A percentile compares a stretch with the other conserved stretches of the same genome.
phyloP scores from a whole-genome alignment of 2,113 vertebrate species.

The Paedocypris sp. region DNA sequence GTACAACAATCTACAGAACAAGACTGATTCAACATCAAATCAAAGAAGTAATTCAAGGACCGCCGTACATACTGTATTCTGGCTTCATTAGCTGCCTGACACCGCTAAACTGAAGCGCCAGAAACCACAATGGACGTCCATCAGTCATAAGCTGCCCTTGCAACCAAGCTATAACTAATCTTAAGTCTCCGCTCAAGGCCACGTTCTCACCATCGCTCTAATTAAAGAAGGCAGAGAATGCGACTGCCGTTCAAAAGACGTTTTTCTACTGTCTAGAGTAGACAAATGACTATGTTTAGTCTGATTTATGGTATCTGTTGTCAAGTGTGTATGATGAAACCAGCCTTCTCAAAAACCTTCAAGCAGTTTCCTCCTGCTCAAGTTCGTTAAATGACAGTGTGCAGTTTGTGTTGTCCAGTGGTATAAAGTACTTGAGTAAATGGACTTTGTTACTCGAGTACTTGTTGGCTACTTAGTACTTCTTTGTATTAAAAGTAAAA shows the following conservation, averaged over 20 bases:
- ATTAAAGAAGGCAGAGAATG: slow-evolving; percentile 18
- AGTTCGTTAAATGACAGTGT: no score
- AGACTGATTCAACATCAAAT: neutral
- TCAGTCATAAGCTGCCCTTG: slow-evolving; percentile 8
- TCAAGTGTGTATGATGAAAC: no score
- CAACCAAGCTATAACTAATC: slow-evolving; percentile 14
- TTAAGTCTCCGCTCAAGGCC: slow-evolving; percentile 8
- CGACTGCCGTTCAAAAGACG: slow-evolving; percentile 10
- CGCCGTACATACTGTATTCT: neutral
- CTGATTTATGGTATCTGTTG: neutral
- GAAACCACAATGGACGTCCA: neutral
- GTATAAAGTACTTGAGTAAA: no score
- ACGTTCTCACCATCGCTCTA: slow-evolving; percentile 9
- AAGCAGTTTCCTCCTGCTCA: no score
- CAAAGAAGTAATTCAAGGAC: neutral
- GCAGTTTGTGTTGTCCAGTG: no score
- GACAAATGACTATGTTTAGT: neutral
- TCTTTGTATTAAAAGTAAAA: no score
- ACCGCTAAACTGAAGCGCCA: slow-evolving; percentile 13
- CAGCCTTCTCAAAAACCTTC: no score
- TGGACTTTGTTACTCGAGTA: no score
- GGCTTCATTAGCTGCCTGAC: slow-evolving; percentile 27
- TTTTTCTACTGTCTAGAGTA: slow-evolving; percentile 10
- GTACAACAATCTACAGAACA: neutral
- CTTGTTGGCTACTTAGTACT: no score